Evolutionary conservation across 1,140 invertebrate genomes (phyloP), one percentile per base, ranked within the genome.

Genomic region (Eupeodes corollae): DNA sequence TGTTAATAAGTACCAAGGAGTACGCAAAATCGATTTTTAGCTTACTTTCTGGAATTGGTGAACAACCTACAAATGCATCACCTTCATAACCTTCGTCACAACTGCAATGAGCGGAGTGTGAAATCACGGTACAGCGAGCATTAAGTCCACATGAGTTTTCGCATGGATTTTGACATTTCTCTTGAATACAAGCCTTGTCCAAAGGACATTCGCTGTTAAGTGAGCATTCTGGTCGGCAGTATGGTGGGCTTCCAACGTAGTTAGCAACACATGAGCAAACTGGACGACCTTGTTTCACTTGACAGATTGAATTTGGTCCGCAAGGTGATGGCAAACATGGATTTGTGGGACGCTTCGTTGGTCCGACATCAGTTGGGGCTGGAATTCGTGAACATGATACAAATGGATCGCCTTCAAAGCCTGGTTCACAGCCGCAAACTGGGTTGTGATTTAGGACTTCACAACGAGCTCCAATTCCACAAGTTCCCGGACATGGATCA

Each of bases 221-320:
- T 8, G 82, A 71, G 67, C 84, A 88, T 70, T 86, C 83, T 16
- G 83, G 80, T 56, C 84, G 69, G 63, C 84, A 86, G 54, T 80
- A 78, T 19, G 82, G 81, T 38, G 83, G 80, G 55, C 75, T 80
- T 32, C 83, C 83, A 19, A 82, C 76, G 54, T 83, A 85, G 59
- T 85, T 85, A 31, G 77, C 78, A 48, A 79, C 73, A 57, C 85
- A 91, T 6, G 83, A 87, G 58, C 84, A 87, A 0, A 87, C 83
- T 11, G 86, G 80, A 61, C 82, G 74, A 40, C 79, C 78, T 63
- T 84, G 79, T 69, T 81, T 82, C 35, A 88, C 76, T 74, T 86
- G 82, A 62, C 88, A 91, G 31, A 88, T 76, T 1, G 88, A 90
- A 69, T 89, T 87, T 12, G 85, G 80, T 44, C 87, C 88, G 70